Base-by-base conservation (phyloP, 2,797 vertebrate species). In the Cichlasoma orientale region DNA sequence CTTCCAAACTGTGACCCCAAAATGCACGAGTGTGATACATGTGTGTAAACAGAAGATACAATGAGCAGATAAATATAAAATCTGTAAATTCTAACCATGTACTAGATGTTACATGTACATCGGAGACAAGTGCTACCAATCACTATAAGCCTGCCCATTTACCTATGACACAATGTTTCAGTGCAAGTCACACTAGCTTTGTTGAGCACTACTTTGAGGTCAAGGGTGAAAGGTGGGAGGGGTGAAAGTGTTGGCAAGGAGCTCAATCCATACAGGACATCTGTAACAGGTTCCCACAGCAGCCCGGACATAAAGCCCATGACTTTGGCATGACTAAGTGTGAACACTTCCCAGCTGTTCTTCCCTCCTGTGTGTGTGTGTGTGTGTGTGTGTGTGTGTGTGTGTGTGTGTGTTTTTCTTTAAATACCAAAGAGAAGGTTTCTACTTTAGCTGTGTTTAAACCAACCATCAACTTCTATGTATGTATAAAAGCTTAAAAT, bases 61-160 rank as follows among this genome's bases (percentile, higher is more conserved):
- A 86, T 88, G 78, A 79, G 87, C 90, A 79, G 90, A 93, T 92
- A 91, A 88, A 93, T 94, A 94, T 83, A 95, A 92, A 94, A 94
- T 92, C 90, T 84, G 88, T 82, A 94, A 95, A 94, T 94, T 93
- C 92, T 90, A 90, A 83, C 82, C 31, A 10, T 91, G 92, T 92
- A 92, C 86, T 55, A 82, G 80, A 38, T 72, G 79, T 75, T 71
- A 82, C 74, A 72, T 83, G 75, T 90, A 88, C 41, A 50, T 68
- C 10, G 81, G 90, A 90, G 83, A 90, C 81, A 83, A 90, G 84
- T 83, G 88, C 82, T 86, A 90, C 79, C 79, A 83, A 89, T 82
- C 86, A 79, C 89, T 84, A 84, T 87, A 87, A 85, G 82, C 87
- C 89, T 78, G 89, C 66, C 61, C 53, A n/a, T 85, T 85, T 33